A percentile compares a stretch with the other conserved stretches of the same genome.
Conservation (phyloP, 2,113 vertebrate species). For the Holacanthus passer region DNA sequence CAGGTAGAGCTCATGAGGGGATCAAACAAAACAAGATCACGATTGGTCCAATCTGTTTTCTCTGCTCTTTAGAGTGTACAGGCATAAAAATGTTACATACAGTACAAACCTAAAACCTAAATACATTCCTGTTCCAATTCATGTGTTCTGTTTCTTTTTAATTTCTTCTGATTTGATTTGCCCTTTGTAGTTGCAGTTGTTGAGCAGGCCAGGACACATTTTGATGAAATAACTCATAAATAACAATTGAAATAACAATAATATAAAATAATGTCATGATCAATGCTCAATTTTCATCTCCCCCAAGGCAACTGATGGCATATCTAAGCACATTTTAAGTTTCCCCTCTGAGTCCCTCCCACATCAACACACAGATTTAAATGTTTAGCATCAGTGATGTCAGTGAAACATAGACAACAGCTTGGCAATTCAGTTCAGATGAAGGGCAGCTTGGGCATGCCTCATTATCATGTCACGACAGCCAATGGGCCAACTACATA, state of each 20-base stretch:
- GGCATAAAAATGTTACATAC: background rate
- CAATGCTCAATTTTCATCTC: background rate
- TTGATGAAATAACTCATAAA: background rate
- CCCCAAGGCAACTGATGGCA: background rate
- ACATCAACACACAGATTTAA: background rate
- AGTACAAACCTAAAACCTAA: too few species aligned
- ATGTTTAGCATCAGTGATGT: background rate
- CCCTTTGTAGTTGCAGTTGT: background rate
- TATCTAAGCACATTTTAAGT: background rate
- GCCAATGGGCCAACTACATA: background rate
- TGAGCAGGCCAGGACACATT: background rate
- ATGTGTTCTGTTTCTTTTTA: background rate
- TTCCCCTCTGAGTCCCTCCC: background rate
- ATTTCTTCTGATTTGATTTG: background rate
- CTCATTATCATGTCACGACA: background rate
- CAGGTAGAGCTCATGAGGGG: constrained; percentile 82
- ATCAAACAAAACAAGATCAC: constrained; percentile 77
- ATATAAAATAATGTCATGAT: background rate
- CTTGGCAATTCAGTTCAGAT: background rate
- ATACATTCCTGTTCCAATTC: background rate
- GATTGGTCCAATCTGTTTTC: background rate
- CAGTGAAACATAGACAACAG: background rate
- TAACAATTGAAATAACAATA: background rate
- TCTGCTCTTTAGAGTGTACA: background rate
- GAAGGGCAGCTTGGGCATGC: background rate